These are phyloP conservation scores for Ameiurus melas DNA, from an alignment of 2,113 vertebrate species.

Conservation along the genomic window DNA sequence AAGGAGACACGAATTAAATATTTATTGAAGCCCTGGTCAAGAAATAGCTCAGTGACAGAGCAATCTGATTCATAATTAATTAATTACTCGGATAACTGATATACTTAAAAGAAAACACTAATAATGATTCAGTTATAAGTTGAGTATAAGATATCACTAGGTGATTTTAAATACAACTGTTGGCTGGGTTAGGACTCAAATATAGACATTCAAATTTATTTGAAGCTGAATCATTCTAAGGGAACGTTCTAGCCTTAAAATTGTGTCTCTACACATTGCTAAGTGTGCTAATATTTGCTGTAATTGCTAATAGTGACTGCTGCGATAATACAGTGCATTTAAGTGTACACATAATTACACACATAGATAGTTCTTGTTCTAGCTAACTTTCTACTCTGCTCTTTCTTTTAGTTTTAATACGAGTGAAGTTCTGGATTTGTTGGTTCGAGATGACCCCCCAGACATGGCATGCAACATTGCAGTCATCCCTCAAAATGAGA, in stretches of 20 bases:
- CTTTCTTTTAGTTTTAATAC: too few relatives aligned
- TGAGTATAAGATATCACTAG: background rate
- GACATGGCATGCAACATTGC: too few relatives aligned
- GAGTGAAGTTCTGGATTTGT: too few relatives aligned
- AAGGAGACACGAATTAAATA: slow-evolving; percentile 13
- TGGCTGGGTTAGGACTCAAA: background rate
- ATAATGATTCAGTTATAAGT: background rate
- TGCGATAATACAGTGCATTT: too few relatives aligned
- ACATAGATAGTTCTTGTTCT: too few relatives aligned
- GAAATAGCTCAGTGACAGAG: background rate
- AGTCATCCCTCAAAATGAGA: too few relatives aligned
- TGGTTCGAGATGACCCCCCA: too few relatives aligned
- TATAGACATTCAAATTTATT: background rate
- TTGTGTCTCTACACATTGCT: background rate
- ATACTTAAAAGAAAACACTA: background rate
- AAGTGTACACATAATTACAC: too few relatives aligned
- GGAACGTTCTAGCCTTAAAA: background rate
- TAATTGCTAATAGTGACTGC: too few relatives aligned
- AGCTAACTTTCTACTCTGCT: too few relatives aligned
- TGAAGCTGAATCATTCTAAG: background rate
- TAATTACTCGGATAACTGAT: background rate
- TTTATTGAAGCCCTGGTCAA: background rate
- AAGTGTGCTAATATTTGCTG: background rate
- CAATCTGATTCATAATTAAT: background rate
- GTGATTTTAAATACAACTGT: background rate